These are phyloP conservation scores for Leptoclinus maculatus DNA, from an alignment of 2,797 vertebrate species.

Conservation along the genomic window DNA sequence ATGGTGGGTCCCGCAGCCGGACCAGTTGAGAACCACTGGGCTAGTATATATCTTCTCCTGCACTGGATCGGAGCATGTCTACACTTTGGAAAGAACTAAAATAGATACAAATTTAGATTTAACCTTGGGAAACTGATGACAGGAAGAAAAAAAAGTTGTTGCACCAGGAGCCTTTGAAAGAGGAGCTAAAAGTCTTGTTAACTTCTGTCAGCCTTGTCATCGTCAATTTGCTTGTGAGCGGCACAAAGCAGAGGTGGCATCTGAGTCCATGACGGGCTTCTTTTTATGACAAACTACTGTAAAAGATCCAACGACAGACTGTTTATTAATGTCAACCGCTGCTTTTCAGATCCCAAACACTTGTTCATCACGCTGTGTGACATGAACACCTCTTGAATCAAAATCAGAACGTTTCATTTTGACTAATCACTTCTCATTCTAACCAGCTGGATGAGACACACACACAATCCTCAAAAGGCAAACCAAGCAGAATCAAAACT, in stretches of 20 bases:
- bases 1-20: too few species aligned
- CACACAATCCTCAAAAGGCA: neutral
- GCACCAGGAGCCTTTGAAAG: conserved; percentile 32
- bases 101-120: conserved; percentile 25
- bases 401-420: neutral
- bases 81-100: conserved; percentile 21
- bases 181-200: conserved; percentile 43
- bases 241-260: conserved; percentile 26
- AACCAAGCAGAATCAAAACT: neutral
- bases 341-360: conserved; percentile 20
- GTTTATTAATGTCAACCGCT: conserved; percentile 28
- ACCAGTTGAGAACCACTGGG: too few species aligned
- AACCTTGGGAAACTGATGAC: conserved; percentile 29
- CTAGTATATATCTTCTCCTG: neutral
- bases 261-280: conserved; percentile 15
- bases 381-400: neutral
- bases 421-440: neutral
- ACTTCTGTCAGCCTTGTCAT: conserved; percentile 50
- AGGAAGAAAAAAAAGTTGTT: neutral
- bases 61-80: neutral
- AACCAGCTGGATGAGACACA: neutral
- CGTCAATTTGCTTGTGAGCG: conserved; percentile 24
- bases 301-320: conserved; percentile 8
- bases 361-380: conserved; percentile 16
- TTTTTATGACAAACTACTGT: conserved; percentile 20